Percentiles rank a stretch among this genome's conserved stretches.
Evolutionary conservation across 2,113 vertebrate genomes (phyloP).

Genomic region (Sinocyclocheilus grahami): DNA sequence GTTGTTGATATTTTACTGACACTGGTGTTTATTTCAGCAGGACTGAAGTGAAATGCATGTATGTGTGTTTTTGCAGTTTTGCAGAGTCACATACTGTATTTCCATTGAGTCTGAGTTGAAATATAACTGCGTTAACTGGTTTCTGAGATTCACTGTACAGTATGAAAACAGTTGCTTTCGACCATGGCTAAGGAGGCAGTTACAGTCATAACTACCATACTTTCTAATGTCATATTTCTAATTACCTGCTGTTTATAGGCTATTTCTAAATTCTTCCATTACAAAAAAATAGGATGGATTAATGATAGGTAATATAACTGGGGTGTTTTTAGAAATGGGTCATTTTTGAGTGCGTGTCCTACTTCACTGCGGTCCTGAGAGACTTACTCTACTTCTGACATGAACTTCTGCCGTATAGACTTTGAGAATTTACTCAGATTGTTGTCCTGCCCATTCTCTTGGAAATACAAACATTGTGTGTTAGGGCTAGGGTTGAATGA

Average conservation of each 20-base stretch:
- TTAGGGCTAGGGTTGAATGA: too few relatives aligned
- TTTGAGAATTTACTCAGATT: background rate
- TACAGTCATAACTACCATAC: background rate
- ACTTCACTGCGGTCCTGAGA: slow-evolving; percentile 66
- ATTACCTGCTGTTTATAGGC: background rate
- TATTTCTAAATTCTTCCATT: too few relatives aligned
- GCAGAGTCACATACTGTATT: too few relatives aligned
- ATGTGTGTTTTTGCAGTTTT: too few relatives aligned
- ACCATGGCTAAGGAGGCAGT: too few relatives aligned
- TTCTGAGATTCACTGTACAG: background rate
- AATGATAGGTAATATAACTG: background rate
- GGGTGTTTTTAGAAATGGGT: slow-evolving; percentile 48
- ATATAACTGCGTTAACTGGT: too few relatives aligned
- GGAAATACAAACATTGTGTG: background rate
- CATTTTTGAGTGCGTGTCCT: slow-evolving; percentile 63
- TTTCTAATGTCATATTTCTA: background rate
- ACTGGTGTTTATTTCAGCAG: background rate
- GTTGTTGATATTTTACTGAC: too few relatives aligned
- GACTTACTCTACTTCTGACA: slow-evolving; percentile 60
- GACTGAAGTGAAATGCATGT: background rate
- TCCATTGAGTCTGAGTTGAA: background rate
- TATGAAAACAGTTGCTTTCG: background rate
- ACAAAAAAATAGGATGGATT: too few relatives aligned
- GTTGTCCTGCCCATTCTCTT: background rate
- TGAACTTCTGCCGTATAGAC: background rate